Base-by-base conservation (phyloP, 1,140 invertebrate genomes). In the Halesus radiatus region DNA sequence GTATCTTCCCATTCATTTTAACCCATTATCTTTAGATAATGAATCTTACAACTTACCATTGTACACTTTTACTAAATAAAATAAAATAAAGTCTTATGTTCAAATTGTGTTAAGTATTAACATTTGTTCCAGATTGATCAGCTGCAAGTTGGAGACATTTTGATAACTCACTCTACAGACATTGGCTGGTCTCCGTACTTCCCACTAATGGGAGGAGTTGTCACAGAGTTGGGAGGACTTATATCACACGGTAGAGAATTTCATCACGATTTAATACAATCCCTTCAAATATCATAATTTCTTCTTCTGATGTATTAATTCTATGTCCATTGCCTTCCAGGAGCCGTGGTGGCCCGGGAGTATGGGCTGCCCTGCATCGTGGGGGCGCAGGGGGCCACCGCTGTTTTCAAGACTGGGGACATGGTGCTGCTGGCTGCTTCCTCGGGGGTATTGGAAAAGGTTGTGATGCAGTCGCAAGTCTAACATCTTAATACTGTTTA, bases 121-220 rank as follows among this genome's bases (percentile, higher is more conserved):
- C 5, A 3, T 32, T 45, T 13, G 7, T 81, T 78, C 22, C 84
- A 90, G 89, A 88, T 90, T 37, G 84, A 85, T 3, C 82, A 87
- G 79, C 83, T 91, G 72, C 84, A 88, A 78, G 84, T 87, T 81
- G 95, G 94, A 2, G 95, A 97, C 85, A 92, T 97, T 81, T 88
- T 97, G 56, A 93, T 97, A 77, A 96, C 95, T 0, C 89, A 91
- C 76, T 91, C 91, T 20, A 97, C 95, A 0, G 96, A 97, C 85
- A 94, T 97, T 76, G 95, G 94, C 16, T 97, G 96, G 96, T 94
- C 94, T 18, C 95, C 96, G 1, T 97, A 96, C 86, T 97, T 97
- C 85, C 95, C 96, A 0, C 89, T 97, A 7, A 86, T 97, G 5
- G 88, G 90, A 1, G 96, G 95, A 18, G 91, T 97, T 16, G 93